A percentile compares a stretch with the other conserved stretches of the same genome.
Evolutionary conservation across 2,113 vertebrate species (phyloP).

Genomic region (Anarhynchus alexandrinus): DNA sequence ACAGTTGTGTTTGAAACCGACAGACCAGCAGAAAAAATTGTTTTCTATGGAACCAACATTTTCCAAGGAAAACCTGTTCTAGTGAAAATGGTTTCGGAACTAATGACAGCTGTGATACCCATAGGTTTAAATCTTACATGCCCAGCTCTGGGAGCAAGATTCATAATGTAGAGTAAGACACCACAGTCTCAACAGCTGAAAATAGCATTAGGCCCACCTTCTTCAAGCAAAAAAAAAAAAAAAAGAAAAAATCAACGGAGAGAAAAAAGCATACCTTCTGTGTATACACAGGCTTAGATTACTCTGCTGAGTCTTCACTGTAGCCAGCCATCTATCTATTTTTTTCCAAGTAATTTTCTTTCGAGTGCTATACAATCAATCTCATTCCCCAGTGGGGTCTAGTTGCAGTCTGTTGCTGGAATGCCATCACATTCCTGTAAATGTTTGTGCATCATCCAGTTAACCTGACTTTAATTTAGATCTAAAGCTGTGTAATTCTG

Average conservation of each 20-base stretch:
- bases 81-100: not conserved
- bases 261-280: not conserved
- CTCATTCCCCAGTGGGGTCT: not conserved
- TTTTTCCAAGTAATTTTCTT: not conserved
- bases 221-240: not conserved
- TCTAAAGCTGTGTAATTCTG: not conserved
- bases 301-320: not conserved
- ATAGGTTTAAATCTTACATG: not conserved
- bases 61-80: not conserved
- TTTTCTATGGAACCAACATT: not conserved
- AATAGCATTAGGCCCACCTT: rapidly evolving
- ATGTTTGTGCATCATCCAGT: not conserved
- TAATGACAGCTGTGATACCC: not conserved
- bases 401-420: not conserved
- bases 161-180: not conserved
- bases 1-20: not conserved
- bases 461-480: not conserved
- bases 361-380: not conserved
- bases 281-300: not conserved
- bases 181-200: not conserved
- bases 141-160: not conserved
- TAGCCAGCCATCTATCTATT: not conserved
- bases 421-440: not conserved
- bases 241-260: not conserved
- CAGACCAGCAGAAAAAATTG: not conserved